A percentile compares a stretch with the other conserved stretches of the same genome.
These are phyloP conservation scores for Clinocottus analis DNA, from an alignment of 2,113 vertebrate species.

Conservation along the genomic window DNA sequence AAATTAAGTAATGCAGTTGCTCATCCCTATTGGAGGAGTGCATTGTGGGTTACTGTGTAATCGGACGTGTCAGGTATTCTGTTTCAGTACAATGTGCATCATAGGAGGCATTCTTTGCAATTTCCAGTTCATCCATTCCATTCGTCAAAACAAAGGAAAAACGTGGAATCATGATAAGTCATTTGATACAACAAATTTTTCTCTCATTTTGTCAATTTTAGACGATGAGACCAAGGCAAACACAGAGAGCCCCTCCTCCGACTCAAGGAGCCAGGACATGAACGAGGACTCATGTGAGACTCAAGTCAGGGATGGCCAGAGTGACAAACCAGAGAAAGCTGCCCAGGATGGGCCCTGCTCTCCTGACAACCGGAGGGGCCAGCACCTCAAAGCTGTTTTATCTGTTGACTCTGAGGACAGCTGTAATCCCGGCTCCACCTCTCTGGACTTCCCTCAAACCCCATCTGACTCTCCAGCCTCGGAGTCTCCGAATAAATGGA, in stretches of 20 bases:
- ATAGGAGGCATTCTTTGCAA: background rate
- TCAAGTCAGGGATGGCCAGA: constrained; percentile 83
- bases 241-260: constrained; percentile 89
- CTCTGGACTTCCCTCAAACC: constrained; percentile 87
- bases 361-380: constrained; percentile 84
- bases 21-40: background rate
- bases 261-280: constrained; percentile 90
- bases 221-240: constrained; percentile 88
- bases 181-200: background rate
- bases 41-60: background rate
- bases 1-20: background rate
- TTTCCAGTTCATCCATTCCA: background rate
- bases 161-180: background rate
- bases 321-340: constrained; percentile 67
- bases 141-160: background rate
- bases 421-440: constrained; percentile 71
- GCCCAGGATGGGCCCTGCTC: constrained; percentile 82
- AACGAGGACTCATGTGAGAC: constrained; percentile 91
- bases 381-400: constrained; percentile 86
- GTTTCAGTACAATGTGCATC: background rate
- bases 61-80: background rate
- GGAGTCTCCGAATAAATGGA: constrained; percentile 88
- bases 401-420: constrained; percentile 91
- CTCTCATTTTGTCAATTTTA: constrained; percentile 55
- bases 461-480: constrained; percentile 88